A percentile compares a stretch with the other conserved stretches of the same genome.
These are phyloP conservation scores for Lepus americanus DNA, from an alignment of 2,113 vertebrate species.

Conservation along the genomic window DNA sequence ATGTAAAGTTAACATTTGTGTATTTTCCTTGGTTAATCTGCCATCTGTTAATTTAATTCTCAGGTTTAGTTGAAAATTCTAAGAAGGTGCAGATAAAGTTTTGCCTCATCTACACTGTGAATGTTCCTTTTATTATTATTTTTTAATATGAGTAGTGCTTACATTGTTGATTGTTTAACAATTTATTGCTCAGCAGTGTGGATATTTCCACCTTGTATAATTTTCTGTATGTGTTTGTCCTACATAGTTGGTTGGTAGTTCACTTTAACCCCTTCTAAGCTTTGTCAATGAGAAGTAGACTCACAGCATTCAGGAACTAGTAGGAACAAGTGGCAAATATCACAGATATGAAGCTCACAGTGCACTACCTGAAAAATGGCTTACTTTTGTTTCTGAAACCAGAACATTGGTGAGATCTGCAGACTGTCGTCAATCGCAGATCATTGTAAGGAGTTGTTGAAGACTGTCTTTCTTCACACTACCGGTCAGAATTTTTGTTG, in stretches of 20 bases:
- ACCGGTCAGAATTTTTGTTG: not conserved
- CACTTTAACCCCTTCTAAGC: not conserved
- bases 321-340: too few species aligned
- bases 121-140: not conserved
- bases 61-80: accelerated
- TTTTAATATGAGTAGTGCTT: not conserved
- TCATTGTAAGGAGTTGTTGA: not conserved
- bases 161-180: not conserved
- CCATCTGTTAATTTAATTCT: not conserved
- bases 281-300: not conserved
- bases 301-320: not conserved
- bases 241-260: not conserved
- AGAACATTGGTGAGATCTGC: not conserved
- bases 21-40: not conserved
- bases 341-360: not conserved
- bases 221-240: not conserved
- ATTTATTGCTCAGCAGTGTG: not conserved
- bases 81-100: not conserved
- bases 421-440: not conserved
- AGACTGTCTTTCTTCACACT: accelerated
- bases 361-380: not conserved
- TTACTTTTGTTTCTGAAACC: not conserved
- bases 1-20: not conserved
- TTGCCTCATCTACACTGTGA: not conserved
- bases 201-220: not conserved